Evolutionary conservation across 2,797 vertebrate species (phyloP), one percentile per base, ranked within the genome.

Genomic region (Xenopus petersii): DNA sequence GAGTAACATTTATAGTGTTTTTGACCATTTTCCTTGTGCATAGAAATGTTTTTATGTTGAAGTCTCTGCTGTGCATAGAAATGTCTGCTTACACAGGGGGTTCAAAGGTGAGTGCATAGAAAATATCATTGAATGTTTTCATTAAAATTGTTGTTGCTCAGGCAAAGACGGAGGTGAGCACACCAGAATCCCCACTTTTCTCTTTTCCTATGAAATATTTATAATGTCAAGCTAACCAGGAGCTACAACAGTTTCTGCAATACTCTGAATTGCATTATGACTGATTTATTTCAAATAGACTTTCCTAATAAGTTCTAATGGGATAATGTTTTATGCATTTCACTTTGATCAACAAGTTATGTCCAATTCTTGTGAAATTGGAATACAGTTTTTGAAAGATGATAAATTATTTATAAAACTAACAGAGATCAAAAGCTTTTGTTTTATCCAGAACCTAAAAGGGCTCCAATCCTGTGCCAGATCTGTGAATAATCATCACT

Each of bases 311-410:
- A 68, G 51, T 55, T 68, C 49, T 68, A 68, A 68, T 68, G 66
- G 51, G 33, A 26, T 68, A 68, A 68, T 67, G 47, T 26, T 30
- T 68, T 68, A 30, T 55, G 49, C 33, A 68, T 48, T 55, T 68
- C 49, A 36, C 66, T 68, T 68, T 68, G 66, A 68, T 68, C 66
- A 56, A 55, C 66, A 68, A 55, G 49, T 68, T 68, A 56, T 51
- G 66, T 68, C 55, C 9, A 26, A 56, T 56, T 68, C 48, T 68
- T 55, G 12, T 55, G 24, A 12, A 68, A 56, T 67, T 16, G 17
- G 7, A 68, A 68, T 68, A 56, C 21, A 68, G 5, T 33, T 68
- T 48, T 48, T 55, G 42, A 49, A 55, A 36, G 12, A 26, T 68
- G 33, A 55, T 68, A 68, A 56, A 68, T 55, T 48, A 56, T 68